Conservation (phyloP, 1,140 invertebrate genomes). For the Dolichoris vasculosae region DNA sequence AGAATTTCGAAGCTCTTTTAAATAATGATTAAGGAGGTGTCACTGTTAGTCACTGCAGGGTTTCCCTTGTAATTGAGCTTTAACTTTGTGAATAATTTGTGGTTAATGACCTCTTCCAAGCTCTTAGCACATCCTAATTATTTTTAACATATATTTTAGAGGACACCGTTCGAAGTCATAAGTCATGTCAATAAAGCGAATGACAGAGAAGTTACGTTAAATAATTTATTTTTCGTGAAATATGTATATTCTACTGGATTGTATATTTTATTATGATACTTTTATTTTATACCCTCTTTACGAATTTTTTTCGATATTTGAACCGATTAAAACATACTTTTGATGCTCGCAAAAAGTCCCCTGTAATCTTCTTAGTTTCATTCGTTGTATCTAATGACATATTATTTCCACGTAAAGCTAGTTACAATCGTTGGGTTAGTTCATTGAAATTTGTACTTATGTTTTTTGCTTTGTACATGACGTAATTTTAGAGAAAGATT, state of each 20-base stretch:
- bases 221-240: conserved; percentile 1
- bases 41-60: not conserved
- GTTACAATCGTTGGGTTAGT: not conserved
- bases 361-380: too few species aligned
- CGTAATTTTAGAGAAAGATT: not conserved
- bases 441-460: not conserved
- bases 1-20: conserved; percentile 14
- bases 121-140: conserved; percentile 1
- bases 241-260: not conserved
- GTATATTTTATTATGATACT: not conserved
- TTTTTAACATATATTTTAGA: conserved; percentile 10
- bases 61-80: conserved; percentile 27
- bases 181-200: conserved; percentile 5
- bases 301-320: not conserved
- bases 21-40: conserved; percentile 38
- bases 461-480: not conserved
- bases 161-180: not conserved
- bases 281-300: not conserved
- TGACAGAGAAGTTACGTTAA: not conserved
- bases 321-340: not conserved
- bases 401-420: not conserved
- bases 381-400: not conserved
- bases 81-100: conserved; percentile 25
- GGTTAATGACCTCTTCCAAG: conserved; percentile 11
- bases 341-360: too few species aligned